phyloP scores from a whole-genome alignment of 2,113 vertebrate species.

The Ptilonorhynchus violaceus region DNA sequence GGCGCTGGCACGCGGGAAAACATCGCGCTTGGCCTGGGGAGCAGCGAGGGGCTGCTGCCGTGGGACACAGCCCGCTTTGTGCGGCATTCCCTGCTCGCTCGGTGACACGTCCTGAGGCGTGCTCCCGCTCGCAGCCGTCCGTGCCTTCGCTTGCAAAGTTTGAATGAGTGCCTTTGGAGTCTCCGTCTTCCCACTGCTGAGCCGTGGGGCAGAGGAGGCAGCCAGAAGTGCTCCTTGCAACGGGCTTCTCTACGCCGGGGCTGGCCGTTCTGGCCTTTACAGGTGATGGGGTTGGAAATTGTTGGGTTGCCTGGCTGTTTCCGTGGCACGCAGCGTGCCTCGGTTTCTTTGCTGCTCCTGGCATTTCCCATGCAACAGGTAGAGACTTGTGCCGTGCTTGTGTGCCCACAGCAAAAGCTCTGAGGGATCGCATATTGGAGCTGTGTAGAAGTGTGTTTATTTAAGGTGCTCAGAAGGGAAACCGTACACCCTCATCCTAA shows the following conservation, averaged over 20 bases:
- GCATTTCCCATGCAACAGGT: background rate
- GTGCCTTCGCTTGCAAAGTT: background rate
- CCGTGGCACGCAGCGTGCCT: fast-evolving
- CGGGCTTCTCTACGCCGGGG: background rate
- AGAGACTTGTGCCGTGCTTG: background rate
- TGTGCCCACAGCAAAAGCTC: background rate
- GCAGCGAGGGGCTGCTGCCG: fast-evolving
- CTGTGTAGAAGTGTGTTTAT: background rate
- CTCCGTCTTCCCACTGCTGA: background rate
- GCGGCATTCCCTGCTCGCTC: fast-evolving
- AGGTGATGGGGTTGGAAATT: background rate
- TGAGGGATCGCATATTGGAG: fast-evolving
- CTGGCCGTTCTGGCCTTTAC: background rate
- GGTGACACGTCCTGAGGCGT: background rate
- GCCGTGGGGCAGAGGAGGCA: background rate
- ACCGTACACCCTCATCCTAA: fast-evolving
- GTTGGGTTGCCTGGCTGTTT: fast-evolving
- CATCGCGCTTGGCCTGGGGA: background rate
- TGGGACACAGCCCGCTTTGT: background rate
- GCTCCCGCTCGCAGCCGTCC: fast-evolving
- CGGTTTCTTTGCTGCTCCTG: background rate
- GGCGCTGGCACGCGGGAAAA: fast-evolving
- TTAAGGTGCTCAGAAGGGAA: background rate
- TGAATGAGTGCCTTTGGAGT: background rate
- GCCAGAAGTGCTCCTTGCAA: background rate